These are phyloP conservation scores for Enteromius anoplus DNA, from an alignment of 2,797 vertebrate species.

Conservation along the genomic window DNA sequence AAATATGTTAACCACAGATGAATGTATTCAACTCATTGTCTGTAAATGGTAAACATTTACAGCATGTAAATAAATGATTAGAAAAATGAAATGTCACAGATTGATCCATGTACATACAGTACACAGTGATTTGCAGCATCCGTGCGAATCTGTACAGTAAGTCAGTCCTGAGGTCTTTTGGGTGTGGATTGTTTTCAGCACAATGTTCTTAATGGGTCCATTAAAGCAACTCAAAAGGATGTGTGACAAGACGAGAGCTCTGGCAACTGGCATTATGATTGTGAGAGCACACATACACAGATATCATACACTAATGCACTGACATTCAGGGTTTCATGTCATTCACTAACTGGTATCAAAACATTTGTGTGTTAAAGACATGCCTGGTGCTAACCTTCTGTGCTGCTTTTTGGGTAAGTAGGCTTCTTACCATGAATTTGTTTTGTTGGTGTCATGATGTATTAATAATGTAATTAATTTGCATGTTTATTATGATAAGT, in stretches of 20 bases:
- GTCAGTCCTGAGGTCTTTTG: background rate
- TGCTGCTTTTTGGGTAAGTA: constrained; percentile 90
- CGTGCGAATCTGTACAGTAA: background rate
- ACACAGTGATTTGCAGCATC: background rate
- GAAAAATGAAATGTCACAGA: background rate
- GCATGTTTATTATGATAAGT: constrained; percentile 1
- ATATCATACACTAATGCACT: background rate
- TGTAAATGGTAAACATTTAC: background rate
- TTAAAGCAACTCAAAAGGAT: constrained; percentile 87
- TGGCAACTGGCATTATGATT: constrained; percentile 87
- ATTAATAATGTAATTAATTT: background rate
- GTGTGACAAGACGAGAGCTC: constrained; percentile 85
- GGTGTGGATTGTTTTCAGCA: constrained; percentile 71
- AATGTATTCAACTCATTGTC: background rate
- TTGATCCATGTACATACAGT: background rate
- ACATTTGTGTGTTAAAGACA: constrained; percentile 69
- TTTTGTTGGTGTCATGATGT: background rate
- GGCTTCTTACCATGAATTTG: background rate
- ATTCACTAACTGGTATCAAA: background rate
- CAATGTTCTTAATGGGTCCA: constrained; percentile 89
- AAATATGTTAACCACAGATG: background rate
- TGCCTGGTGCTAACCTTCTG: constrained; percentile 86
- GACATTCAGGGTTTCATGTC: background rate
- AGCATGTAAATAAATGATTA: background rate
- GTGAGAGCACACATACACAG: constrained; percentile 73